Evolutionary conservation across 2,888 invertebrate genomes (phyloP).

Genomic region (Heliconius ethilla): DNA sequence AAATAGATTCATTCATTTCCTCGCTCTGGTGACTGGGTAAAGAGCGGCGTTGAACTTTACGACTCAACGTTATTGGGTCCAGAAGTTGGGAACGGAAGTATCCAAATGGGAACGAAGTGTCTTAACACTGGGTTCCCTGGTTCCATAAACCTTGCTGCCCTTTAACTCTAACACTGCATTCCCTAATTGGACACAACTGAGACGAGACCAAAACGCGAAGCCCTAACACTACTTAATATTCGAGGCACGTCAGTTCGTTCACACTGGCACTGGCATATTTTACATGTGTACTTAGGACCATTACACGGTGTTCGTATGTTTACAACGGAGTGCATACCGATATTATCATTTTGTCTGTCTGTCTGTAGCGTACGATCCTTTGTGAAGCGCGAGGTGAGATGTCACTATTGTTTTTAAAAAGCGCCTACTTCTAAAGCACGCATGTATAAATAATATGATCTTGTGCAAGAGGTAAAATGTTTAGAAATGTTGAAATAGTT

Average conservation of each 20-base stretch:
- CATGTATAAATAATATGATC: constrained; percentile 16
- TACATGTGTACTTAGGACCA: constrained; percentile 33
- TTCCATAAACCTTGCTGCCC: too few species aligned
- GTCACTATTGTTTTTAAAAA: constrained; percentile 22
- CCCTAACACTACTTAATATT: constrained; percentile 9
- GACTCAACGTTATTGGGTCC: too few species aligned
- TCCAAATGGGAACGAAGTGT: too few species aligned
- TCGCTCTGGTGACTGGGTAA: too few species aligned
- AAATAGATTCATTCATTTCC: too few species aligned
- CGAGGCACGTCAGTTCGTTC: constrained; percentile 32
- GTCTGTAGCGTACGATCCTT: not conserved
- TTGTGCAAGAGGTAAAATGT: not conserved
- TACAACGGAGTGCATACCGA: constrained; percentile 27
- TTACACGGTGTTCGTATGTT: constrained; percentile 33
- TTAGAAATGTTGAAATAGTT: not conserved
- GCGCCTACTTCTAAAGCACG: constrained; percentile 14
- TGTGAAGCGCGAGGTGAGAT: constrained; percentile 20
- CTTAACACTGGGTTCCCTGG: too few species aligned
- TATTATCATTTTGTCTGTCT: constrained; percentile 16
- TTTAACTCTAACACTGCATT: not conserved
- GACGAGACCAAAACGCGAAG: not conserved
- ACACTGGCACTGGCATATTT: constrained; percentile 32
- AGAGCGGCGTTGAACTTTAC: too few species aligned
- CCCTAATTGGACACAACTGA: not conserved
- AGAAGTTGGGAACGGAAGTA: too few species aligned